Evolutionary conservation across 1,140 invertebrate species (phyloP).

Genomic region (Drosophila melanogaster): DNA sequence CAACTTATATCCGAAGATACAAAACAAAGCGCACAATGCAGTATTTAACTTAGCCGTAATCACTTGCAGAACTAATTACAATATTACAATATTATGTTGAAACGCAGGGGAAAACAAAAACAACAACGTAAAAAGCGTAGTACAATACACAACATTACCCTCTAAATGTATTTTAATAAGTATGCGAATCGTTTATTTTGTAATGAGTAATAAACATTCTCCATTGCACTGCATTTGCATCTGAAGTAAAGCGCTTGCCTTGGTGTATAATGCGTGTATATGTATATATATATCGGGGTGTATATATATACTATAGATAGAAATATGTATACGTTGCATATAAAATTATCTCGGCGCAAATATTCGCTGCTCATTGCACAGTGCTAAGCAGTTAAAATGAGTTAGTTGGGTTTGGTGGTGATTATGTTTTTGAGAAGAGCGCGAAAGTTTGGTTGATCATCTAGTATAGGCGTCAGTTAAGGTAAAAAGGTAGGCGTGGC

Average conservation of each 20-base stretch:
- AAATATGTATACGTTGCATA: slow-evolving; percentile 75
- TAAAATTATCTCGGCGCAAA: slow-evolving; percentile 67
- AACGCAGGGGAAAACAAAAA: slow-evolving; percentile 53
- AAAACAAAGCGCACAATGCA: slow-evolving; percentile 70
- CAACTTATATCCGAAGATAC: slow-evolving; percentile 61
- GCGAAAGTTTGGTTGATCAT: slow-evolving; percentile 48
- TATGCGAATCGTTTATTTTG: slow-evolving; percentile 55
- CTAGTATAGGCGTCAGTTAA: slow-evolving; percentile 55
- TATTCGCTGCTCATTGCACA: slow-evolving; percentile 41
- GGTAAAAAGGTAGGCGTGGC: slow-evolving; percentile 74
- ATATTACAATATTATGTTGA: slow-evolving; percentile 33
- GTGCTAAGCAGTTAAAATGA: slow-evolving; percentile 66
- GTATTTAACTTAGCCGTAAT: slow-evolving; percentile 56
- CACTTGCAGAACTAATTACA: slow-evolving; percentile 57
- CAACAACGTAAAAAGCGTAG: slow-evolving; percentile 46
- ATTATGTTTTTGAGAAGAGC: slow-evolving; percentile 58
- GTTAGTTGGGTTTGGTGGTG: slow-evolving; percentile 69
- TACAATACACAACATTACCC: slow-evolving; percentile 70
- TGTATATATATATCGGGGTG: slow-evolving; percentile 50
- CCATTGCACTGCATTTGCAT: slow-evolving; percentile 47
- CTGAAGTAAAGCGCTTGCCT: slow-evolving; percentile 63
- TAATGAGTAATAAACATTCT: slow-evolving; percentile 62
- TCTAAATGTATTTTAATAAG: slow-evolving; percentile 59
- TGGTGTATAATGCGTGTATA: slow-evolving; percentile 48
- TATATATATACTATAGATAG: slow-evolving; percentile 63